A percentile compares a stretch with the other conserved stretches of the same genome.
phyloP scores from a whole-genome alignment of 2,888 invertebrate genomes.

The Calameuta idolon region DNA sequence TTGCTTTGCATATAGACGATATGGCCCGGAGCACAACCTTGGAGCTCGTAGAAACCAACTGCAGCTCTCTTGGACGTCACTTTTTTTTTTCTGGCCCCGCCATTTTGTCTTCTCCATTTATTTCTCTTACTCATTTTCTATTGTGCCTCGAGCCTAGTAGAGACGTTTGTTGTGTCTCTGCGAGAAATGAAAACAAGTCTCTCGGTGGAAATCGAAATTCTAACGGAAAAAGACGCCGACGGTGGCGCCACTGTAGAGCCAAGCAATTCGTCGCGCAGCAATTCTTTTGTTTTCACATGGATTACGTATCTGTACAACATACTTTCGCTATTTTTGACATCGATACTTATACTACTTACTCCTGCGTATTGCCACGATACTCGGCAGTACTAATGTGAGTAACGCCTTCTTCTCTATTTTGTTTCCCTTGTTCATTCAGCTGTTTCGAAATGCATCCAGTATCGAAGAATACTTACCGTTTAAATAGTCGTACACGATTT shows the following conservation, averaged over 20 bases:
- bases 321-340: neutral
- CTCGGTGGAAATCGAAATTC: neutral
- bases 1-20: constrained; percentile 55
- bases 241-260: neutral
- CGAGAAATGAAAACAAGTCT: neutral
- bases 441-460: neutral
- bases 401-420: neutral
- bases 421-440: neutral
- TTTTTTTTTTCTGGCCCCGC: neutral
- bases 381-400: neutral
- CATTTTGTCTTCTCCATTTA: neutral
- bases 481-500: neutral
- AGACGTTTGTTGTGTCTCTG: neutral
- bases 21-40: constrained; percentile 51
- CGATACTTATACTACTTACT: neutral
- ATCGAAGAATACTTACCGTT: neutral
- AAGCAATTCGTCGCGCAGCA: neutral
- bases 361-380: neutral
- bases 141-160: neutral
- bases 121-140: neutral
- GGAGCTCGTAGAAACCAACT: constrained; percentile 21
- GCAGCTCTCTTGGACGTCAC: neutral
- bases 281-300: neutral
- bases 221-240: neutral
- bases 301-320: neutral